Conservation (phyloP, 2,113 vertebrate genomes). For the Crotalus horridus region DNA sequence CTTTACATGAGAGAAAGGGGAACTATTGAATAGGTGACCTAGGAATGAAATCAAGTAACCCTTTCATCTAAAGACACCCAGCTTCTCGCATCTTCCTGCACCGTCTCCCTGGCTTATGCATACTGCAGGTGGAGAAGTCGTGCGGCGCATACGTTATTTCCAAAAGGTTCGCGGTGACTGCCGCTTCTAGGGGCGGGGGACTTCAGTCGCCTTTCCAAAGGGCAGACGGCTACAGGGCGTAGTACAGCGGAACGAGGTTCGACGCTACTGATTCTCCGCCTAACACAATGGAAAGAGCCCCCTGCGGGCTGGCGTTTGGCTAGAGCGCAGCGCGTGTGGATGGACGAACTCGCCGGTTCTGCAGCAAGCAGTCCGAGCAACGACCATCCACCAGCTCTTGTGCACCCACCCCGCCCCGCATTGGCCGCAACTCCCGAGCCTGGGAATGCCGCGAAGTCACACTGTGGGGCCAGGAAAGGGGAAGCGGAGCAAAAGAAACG, state of each 20-base stretch:
- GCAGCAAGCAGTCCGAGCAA: constrained; percentile 42
- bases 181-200: not conserved
- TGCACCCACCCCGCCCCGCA: not conserved
- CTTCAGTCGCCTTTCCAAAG: not conserved
- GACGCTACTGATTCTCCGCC: not conserved
- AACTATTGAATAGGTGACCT: not conserved
- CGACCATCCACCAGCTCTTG: constrained; percentile 13
- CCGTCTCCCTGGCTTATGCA: not conserved
- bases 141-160: constrained; percentile 23
- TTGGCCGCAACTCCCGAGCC: not conserved
- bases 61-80: not conserved
- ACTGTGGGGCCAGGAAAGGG: too few relatives aligned
- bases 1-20: accelerated
- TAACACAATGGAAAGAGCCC: constrained; percentile 50
- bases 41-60: not conserved
- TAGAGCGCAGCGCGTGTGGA: not conserved
- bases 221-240: not conserved
- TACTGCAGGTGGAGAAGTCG: constrained; percentile 24
- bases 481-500: not conserved
- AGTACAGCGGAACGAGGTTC: not conserved
- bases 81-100: not conserved
- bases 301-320: not conserved
- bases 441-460: not conserved
- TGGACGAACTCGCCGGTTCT: not conserved
- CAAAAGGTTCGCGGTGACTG: not conserved